These are phyloP conservation scores for Ganaspis brasiliensis DNA, from an alignment of 2,888 invertebrate species.

Conservation along the genomic window DNA sequence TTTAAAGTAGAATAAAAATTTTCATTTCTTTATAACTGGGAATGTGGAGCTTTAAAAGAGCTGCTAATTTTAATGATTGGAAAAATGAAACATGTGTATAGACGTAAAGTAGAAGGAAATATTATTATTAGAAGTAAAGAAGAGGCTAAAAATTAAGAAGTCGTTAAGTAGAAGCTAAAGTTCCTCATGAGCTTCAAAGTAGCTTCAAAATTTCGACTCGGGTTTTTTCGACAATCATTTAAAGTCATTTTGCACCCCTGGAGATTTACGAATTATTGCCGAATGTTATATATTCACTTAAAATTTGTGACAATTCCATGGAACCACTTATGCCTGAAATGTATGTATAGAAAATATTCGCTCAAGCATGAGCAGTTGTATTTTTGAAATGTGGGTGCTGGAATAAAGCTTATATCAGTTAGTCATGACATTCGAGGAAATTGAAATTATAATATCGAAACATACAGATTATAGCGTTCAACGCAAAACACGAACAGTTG, in stretches of 20 bases:
- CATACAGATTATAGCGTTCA: conserved; percentile 11
- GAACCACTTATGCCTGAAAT: conserved; percentile 24
- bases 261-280: conserved; percentile 7
- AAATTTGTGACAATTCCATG: conserved; percentile 11
- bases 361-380: conserved; percentile 33
- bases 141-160: too few relatives aligned
- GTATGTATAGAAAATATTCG: conserved; percentile 21
- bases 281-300: conserved; percentile 20
- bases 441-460: conserved; percentile 32
- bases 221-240: conserved; percentile 1
- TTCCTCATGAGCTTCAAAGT: too few relatives aligned
- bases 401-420: conserved; percentile 26
- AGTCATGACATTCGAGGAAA: conserved; percentile 32
- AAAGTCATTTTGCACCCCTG: conserved; percentile 23
- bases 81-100: too few relatives aligned
- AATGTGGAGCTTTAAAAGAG: too few relatives aligned
- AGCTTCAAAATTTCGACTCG: not conserved
- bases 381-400: conserved; percentile 20
- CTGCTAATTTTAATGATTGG: too few relatives aligned
- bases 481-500: conserved; percentile 34
- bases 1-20: too few relatives aligned
- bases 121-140: too few relatives aligned
- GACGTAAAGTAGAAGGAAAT: too few relatives aligned
- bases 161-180: too few relatives aligned
- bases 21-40: too few relatives aligned